These are phyloP conservation scores for Brachylomia viminalis DNA, from an alignment of 2,888 invertebrate genomes.

Conservation along the genomic window DNA sequence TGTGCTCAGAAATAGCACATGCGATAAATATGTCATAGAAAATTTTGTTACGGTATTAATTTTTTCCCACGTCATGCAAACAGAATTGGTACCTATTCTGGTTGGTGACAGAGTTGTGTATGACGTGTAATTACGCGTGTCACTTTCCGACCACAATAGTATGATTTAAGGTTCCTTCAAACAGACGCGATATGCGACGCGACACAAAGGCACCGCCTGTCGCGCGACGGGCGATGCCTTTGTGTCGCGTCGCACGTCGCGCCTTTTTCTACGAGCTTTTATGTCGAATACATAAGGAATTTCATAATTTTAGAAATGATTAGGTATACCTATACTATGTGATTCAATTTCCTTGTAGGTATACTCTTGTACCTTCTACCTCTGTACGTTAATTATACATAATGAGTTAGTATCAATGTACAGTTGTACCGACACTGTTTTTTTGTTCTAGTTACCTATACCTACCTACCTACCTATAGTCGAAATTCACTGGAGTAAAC, in stretches of 20 bases:
- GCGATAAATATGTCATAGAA: slow-evolving; percentile 76
- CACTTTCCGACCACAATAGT: slow-evolving; percentile 11
- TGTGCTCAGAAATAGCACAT: slow-evolving; percentile 75
- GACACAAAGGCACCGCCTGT: too few species aligned
- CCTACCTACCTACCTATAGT: too few species aligned
- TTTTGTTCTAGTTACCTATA: neutral
- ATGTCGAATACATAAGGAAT: neutral
- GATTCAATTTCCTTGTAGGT: neutral
- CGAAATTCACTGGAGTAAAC: neutral
- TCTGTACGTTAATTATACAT: neutral
- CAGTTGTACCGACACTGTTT: neutral
- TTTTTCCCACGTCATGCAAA: slow-evolving; percentile 31
- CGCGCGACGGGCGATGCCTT: too few species aligned
- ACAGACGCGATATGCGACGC: too few species aligned
- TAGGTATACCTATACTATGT: neutral
- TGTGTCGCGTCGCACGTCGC: too few species aligned
- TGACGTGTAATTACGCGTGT: slow-evolving; percentile 18
- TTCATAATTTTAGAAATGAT: slow-evolving; percentile 4
- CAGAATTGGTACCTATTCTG: slow-evolving; percentile 12
- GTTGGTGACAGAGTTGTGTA: slow-evolving; percentile 13
- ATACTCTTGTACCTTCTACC: neutral
- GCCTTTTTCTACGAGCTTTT: too few species aligned
- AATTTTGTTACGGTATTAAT: slow-evolving; percentile 59
- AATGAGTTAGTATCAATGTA: neutral
- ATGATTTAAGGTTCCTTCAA: too few species aligned